Conservation (phyloP, 2,113 vertebrate species). For the Macrotis lagotis region DNA sequence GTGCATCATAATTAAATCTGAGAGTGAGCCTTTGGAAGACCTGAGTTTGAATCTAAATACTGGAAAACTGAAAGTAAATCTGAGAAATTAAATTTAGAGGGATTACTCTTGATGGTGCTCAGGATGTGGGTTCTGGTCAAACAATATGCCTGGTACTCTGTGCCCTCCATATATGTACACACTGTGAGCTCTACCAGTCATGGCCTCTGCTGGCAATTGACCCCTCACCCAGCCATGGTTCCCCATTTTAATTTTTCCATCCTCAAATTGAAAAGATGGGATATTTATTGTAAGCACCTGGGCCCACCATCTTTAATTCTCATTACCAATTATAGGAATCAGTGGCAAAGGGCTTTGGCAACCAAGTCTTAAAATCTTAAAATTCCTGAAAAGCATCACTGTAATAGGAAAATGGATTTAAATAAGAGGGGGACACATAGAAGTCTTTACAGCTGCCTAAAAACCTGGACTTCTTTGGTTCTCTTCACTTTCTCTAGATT, state of each 20-base stretch:
- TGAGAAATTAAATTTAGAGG: not conserved
- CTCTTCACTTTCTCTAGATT: not conserved
- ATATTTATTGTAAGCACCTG: not conserved
- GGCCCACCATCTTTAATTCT: not conserved
- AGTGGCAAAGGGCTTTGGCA: not conserved
- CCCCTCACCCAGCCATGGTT: not conserved
- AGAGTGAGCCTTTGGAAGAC: too few species aligned
- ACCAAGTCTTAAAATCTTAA: too few species aligned
- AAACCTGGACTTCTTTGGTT: not conserved
- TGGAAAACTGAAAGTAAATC: not conserved
- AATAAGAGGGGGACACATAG: too few species aligned
- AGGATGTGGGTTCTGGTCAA: not conserved
- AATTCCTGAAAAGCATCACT: too few species aligned
- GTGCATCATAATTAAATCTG: too few species aligned
- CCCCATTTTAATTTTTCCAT: not conserved
- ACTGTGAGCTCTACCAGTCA: too few species aligned
- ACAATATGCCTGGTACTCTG: not conserved
- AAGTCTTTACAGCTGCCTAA: not conserved
- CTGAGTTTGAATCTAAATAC: not conserved
- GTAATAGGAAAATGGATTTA: too few species aligned
- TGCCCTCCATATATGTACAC: too few species aligned
- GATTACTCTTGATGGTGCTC: not conserved
- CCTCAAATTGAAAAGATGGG: slow-evolving; percentile 9
- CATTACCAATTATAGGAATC: not conserved
- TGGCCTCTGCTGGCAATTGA: too few species aligned